A percentile compares a stretch with the other conserved stretches of the same genome.
These are phyloP conservation scores for Ophiodon elongatus DNA, from an alignment of 2,113 vertebrate genomes.

Conservation along the genomic window DNA sequence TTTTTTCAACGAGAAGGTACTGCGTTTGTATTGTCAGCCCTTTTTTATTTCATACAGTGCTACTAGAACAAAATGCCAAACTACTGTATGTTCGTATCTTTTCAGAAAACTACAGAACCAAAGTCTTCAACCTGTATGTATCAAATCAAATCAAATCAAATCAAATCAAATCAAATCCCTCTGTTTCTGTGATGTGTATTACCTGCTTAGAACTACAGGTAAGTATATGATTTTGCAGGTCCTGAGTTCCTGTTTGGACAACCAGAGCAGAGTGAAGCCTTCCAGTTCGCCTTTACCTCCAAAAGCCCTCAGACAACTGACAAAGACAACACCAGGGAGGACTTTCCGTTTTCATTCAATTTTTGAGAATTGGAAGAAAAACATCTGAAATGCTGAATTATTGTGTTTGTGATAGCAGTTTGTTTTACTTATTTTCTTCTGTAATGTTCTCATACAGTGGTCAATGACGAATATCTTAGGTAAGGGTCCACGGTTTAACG, in stretches of 20 bases:
- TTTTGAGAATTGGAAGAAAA: conserved; percentile 61
- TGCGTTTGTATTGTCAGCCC: background rate
- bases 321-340: conserved; percentile 56
- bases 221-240: conserved; percentile 56
- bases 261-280: conserved; percentile 74
- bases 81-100: conserved; percentile 11
- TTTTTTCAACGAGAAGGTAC: conserved; percentile 82
- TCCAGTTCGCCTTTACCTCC: conserved; percentile 77
- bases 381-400: background rate
- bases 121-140: conserved; percentile 74
- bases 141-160: background rate
- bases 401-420: conserved; percentile 5
- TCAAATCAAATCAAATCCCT: background rate
- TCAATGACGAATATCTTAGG: background rate
- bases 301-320: conserved; percentile 61
- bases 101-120: conserved; percentile 75
- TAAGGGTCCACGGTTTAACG: background rate
- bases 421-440: background rate
- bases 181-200: background rate
- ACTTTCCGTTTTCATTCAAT: conserved; percentile 82
- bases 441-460: background rate
- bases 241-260: conserved; percentile 79
- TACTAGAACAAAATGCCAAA: background rate
- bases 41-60: background rate
- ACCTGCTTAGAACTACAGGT: background rate